Conservation (phyloP, 1,140 invertebrate genomes). For the Apis cerana region DNA sequence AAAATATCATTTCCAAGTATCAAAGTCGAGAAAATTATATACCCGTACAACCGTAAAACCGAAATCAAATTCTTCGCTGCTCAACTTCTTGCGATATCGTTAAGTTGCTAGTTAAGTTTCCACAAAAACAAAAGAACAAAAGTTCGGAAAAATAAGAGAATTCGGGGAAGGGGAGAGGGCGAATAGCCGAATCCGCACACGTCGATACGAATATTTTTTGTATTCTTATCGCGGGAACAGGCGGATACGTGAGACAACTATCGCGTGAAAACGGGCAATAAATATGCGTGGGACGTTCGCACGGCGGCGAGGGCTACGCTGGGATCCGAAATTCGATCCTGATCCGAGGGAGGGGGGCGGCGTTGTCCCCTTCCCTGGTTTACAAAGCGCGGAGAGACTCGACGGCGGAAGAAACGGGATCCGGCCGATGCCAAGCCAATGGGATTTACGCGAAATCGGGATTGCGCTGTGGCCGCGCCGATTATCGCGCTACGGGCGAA, state of each 20-base stretch:
- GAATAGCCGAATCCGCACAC: not conserved
- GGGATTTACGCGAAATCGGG: constrained; percentile 42
- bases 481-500: constrained; percentile 13
- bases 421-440: not conserved
- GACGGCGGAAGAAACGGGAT: constrained; percentile 28
- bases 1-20: not conserved
- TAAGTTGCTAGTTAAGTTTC: too few species aligned
- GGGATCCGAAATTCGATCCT: constrained; percentile 32
- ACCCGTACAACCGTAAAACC: too few species aligned
- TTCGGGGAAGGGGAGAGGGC: too few species aligned
- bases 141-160: not conserved
- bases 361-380: not conserved
- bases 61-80: too few species aligned
- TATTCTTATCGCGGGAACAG: not conserved
- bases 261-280: constrained; percentile 15
- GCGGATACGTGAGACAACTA: constrained; percentile 2
- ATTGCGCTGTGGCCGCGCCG: constrained; percentile 4
- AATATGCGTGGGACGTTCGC: not conserved
- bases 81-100: too few species aligned
- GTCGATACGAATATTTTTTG: not conserved
- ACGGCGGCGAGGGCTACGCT: not conserved
- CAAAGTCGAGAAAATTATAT: too few species aligned
- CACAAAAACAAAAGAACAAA: constrained; percentile 2
- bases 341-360: not conserved
- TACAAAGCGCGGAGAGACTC: not conserved